Percentiles rank a stretch among this genome's conserved stretches.
Conservation (phyloP, 2,888 invertebrate species). For the Ferrisia virgata region DNA sequence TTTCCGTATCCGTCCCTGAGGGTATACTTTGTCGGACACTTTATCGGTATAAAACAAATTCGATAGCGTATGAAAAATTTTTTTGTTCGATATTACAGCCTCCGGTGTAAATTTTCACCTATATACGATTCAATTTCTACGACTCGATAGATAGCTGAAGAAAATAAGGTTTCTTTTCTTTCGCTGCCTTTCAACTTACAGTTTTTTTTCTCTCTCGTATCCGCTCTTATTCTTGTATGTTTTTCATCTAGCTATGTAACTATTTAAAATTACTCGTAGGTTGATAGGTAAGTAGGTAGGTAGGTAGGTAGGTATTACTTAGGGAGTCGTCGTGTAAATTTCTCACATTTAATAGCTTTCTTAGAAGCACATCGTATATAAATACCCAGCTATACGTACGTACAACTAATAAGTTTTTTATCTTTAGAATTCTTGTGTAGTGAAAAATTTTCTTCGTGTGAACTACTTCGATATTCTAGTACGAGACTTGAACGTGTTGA, state of each 20-base stretch:
- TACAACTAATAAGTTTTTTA: slow-evolving; percentile 6
- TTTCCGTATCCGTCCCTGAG: slow-evolving; percentile 11
- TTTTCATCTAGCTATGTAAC: too few relatives aligned
- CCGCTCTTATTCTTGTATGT: neutral
- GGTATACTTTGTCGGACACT: slow-evolving; percentile 4
- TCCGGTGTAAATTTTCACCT: neutral
- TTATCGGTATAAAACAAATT: slow-evolving; percentile 9
- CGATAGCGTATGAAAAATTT: neutral
- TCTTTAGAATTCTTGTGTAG: neutral
- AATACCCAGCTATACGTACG: too few relatives aligned
- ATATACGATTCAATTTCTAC: neutral
- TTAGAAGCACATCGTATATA: too few relatives aligned
- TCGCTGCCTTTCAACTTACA: too few relatives aligned
- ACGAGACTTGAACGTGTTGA: too few relatives aligned
- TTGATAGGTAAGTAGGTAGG: neutral
- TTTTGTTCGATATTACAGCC: neutral
- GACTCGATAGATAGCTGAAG: neutral
- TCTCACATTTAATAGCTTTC: slow-evolving; percentile 5
- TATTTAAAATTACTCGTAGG: too few relatives aligned
- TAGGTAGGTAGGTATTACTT: neutral
- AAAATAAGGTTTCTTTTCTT: neutral
- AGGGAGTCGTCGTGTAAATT: neutral
- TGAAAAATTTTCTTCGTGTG: neutral
- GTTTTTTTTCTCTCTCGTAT: too few relatives aligned
- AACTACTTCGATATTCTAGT: neutral